A percentile compares a stretch with the other conserved stretches of the same genome.
Evolutionary conservation across 2,888 invertebrate genomes (phyloP).

Genomic region (Autographa gamma): DNA sequence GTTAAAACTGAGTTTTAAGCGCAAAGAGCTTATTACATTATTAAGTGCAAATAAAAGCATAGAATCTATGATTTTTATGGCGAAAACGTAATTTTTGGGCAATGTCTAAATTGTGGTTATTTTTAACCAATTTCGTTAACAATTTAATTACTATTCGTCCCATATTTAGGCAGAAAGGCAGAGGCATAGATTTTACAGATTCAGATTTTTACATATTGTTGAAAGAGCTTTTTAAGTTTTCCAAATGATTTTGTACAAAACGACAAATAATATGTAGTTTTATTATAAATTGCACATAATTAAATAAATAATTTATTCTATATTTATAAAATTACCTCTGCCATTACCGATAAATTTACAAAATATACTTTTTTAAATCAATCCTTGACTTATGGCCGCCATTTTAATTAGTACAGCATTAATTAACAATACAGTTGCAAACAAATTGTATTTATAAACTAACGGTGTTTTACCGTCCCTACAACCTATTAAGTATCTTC

Average conservation of each 20-base stretch:
- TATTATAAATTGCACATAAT: slow-evolving; percentile 6
- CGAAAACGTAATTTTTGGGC: slow-evolving; percentile 34
- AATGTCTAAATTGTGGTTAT: slow-evolving; percentile 13
- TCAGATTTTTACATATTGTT: slow-evolving; percentile 39
- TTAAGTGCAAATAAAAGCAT: slow-evolving; percentile 42
- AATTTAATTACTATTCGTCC: slow-evolving; percentile 75
- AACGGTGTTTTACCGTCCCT: slow-evolving; percentile 64
- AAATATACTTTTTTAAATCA: slow-evolving; percentile 66
- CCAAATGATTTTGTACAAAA: neutral
- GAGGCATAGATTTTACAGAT: slow-evolving; percentile 51
- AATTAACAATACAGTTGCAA: slow-evolving; percentile 80
- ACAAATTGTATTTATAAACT: slow-evolving; percentile 72
- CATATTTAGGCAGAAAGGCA: slow-evolving; percentile 67
- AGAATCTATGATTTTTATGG: slow-evolving; percentile 37
- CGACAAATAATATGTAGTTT: neutral
- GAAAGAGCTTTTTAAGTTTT: neutral
- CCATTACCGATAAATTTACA: slow-evolving; percentile 64
- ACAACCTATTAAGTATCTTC: slow-evolving; percentile 75
- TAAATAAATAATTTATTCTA: slow-evolving; percentile 9
- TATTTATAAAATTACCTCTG: slow-evolving; percentile 58
- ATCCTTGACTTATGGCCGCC: slow-evolving; percentile 81
- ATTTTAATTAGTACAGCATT: slow-evolving; percentile 69
- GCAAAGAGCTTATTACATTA: slow-evolving; percentile 32
- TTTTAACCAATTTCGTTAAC: slow-evolving; percentile 71
- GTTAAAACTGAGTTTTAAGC: slow-evolving; percentile 36